Evolutionary conservation across 2,113 vertebrate genomes (phyloP).

Genomic region (Axis porcinus): DNA sequence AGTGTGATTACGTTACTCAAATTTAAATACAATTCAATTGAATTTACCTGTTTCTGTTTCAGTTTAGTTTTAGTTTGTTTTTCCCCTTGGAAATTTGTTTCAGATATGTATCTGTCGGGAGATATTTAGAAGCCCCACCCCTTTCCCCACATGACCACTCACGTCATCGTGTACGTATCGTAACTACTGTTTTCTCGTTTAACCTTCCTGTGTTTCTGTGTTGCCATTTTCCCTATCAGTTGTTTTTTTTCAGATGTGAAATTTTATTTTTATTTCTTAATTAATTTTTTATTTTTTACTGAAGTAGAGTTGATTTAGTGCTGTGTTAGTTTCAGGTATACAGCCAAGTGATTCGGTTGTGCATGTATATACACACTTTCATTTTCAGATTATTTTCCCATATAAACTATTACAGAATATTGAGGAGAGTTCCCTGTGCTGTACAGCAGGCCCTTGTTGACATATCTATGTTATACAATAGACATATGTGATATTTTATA

Average conservation of each 20-base stretch:
- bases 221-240: neutral
- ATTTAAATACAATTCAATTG: neutral
- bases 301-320: neutral
- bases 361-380: fast-evolving
- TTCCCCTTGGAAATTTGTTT: neutral
- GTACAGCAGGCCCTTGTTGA: neutral
- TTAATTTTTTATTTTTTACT: neutral
- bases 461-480: neutral
- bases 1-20: neutral
- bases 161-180: neutral
- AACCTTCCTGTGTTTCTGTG: neutral
- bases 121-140: neutral
- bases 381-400: neutral
- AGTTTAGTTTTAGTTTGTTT: neutral
- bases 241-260: neutral
- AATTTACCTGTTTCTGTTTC: neutral
- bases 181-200: neutral
- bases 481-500: neutral
- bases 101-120: neutral
- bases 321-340: neutral
- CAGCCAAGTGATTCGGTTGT: neutral
- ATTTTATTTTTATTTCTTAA: neutral
- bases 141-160: too few species aligned
- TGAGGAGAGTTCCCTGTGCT: neutral
- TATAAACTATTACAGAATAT: neutral